Evolutionary conservation across 2,888 invertebrate genomes (phyloP).

Genomic region (Hanleya hanleyi): DNA sequence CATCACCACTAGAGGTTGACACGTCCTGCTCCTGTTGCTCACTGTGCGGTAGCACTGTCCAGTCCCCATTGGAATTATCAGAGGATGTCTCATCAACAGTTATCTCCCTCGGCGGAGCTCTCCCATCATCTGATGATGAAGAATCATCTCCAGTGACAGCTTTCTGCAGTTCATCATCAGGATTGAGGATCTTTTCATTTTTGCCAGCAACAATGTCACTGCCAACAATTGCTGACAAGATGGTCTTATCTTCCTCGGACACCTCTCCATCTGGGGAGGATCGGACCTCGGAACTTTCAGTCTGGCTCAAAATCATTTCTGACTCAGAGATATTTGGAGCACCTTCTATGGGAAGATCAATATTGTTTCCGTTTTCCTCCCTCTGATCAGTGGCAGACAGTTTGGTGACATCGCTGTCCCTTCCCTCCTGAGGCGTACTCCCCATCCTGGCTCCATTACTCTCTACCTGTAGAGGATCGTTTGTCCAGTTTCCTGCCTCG

Average conservation of each 20-base stretch:
- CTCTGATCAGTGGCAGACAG: not conserved
- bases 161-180: not conserved
- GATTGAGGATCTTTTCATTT: not conserved
- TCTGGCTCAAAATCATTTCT: too few species aligned
- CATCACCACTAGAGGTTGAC: not conserved
- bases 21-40: not conserved
- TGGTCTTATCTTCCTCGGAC: not conserved
- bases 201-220: not conserved
- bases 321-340: too few species aligned
- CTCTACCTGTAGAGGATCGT: not conserved
- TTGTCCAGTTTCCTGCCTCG: too few species aligned
- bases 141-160: not conserved
- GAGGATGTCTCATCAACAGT: not conserved
- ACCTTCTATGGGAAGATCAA: not conserved
- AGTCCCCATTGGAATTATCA: conserved; percentile 4
- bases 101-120: conserved; percentile 1
- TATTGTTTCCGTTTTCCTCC: not conserved
- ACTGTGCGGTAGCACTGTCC: not conserved
- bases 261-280: not conserved
- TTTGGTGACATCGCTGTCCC: too few species aligned
- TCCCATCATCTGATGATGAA: not conserved
- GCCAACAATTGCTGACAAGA: not conserved
- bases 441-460: too few species aligned
- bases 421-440: too few species aligned
- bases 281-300: not conserved